phyloP scores from a whole-genome alignment of 2,888 invertebrate species.

The Tinea pellionella region DNA sequence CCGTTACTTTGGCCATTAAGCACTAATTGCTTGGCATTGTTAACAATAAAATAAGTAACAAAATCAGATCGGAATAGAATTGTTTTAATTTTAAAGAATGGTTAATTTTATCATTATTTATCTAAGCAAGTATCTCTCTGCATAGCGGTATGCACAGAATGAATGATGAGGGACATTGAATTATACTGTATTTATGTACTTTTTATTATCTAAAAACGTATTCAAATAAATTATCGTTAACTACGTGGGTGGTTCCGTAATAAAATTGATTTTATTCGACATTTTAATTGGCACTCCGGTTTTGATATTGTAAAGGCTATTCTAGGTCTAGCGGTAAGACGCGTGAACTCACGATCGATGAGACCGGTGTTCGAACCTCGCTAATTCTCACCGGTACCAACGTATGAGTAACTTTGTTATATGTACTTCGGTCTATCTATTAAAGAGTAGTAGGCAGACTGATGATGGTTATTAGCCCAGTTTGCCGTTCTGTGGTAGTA shows the following conservation, averaged over 20 bases:
- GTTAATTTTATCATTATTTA: slow-evolving; percentile 1
- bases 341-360: too few relatives aligned
- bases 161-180: slow-evolving; percentile 8
- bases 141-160: slow-evolving; percentile 7
- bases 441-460: too few relatives aligned
- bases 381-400: too few relatives aligned
- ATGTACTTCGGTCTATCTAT: too few relatives aligned
- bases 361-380: too few relatives aligned
- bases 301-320: not conserved
- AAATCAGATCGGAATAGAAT: not conserved
- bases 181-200: not conserved
- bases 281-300: not conserved
- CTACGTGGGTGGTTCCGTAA: not conserved
- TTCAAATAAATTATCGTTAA: not conserved
- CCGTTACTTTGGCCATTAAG: too few relatives aligned
- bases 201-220: not conserved
- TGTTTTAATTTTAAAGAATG: not conserved
- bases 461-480: too few relatives aligned
- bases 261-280: not conserved
- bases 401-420: too few relatives aligned
- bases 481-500: too few relatives aligned
- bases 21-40: too few relatives aligned
- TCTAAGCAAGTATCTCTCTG: not conserved
- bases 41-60: too few relatives aligned
- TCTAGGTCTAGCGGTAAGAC: too few relatives aligned